Percentiles rank a stretch among this genome's conserved stretches.
These are phyloP conservation scores for Rhea pennata DNA, from an alignment of 2,113 vertebrate species.

Conservation along the genomic window DNA sequence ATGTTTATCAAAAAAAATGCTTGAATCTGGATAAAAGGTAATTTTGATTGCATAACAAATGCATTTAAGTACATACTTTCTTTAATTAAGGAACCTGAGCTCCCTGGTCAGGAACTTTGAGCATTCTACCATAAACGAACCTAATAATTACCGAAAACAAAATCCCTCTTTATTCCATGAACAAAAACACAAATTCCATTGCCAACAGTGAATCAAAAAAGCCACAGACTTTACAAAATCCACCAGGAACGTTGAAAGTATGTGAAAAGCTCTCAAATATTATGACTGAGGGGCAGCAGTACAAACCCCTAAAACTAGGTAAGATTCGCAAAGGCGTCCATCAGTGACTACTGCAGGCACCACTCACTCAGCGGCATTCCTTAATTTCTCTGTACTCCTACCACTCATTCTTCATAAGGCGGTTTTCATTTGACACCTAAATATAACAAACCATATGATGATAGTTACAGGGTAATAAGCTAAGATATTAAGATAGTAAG, in stretches of 20 bases:
- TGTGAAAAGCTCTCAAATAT: background rate
- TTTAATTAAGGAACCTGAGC: background rate
- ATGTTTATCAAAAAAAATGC: background rate
- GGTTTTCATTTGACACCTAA: background rate
- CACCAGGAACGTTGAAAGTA: background rate
- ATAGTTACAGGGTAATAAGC: background rate
- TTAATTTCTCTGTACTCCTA: background rate
- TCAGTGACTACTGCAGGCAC: background rate
- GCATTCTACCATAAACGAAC: background rate
- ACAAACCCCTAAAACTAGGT: background rate
- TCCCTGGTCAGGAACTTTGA: background rate
- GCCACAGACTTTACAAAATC: background rate
- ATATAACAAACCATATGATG: background rate
- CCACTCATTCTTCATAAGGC: background rate
- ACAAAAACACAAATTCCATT: background rate
- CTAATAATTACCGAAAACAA: background rate
- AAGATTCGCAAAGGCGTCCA: background rate
- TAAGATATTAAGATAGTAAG: no score
- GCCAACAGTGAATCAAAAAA: background rate
- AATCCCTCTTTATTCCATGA: background rate
- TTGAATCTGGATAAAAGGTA: background rate
- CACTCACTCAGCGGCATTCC: background rate
- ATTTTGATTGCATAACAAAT: background rate
- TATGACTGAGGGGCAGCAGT: background rate
- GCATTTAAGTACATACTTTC: background rate